These are phyloP conservation scores for Xylocopa sonorina DNA, from an alignment of 1,140 invertebrate genomes.

Conservation along the genomic window DNA sequence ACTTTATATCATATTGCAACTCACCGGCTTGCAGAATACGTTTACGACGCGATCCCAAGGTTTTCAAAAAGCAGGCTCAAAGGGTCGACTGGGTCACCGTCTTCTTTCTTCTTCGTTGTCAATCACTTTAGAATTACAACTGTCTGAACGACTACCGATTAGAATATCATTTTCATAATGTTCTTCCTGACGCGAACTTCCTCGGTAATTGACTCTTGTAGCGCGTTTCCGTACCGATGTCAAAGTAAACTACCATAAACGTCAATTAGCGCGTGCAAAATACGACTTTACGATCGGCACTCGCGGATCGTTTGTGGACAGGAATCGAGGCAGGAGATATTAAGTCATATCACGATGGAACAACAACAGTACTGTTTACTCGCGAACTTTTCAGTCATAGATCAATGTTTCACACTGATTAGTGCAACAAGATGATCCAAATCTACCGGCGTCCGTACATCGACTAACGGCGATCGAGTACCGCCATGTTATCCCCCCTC, in stretches of 20 bases:
- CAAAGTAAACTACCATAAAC: constrained; percentile 6
- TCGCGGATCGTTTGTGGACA: background rate
- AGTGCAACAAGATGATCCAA: background rate
- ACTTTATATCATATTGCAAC: background rate
- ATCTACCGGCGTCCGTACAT: constrained; percentile 24
- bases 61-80: constrained; percentile 6
- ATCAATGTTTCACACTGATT: background rate
- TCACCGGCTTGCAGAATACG: constrained; percentile 3
- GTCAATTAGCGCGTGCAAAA: constrained; percentile 22
- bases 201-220: background rate
- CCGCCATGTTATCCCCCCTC: constrained; percentile 47
- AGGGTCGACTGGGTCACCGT: background rate
- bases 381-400: background rate
- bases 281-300: background rate
- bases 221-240: background rate
- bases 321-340: background rate
- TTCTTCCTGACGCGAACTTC: background rate
- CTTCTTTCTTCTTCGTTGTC: background rate
- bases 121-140: background rate
- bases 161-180: constrained; percentile 9
- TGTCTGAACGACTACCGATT: background rate
- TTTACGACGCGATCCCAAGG: too few relatives aligned
- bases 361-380: background rate
- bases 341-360: background rate
- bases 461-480: constrained; percentile 38